Evolutionary conservation across 2,113 vertebrate species (phyloP).

Genomic region (Pogona vitticeps): DNA sequence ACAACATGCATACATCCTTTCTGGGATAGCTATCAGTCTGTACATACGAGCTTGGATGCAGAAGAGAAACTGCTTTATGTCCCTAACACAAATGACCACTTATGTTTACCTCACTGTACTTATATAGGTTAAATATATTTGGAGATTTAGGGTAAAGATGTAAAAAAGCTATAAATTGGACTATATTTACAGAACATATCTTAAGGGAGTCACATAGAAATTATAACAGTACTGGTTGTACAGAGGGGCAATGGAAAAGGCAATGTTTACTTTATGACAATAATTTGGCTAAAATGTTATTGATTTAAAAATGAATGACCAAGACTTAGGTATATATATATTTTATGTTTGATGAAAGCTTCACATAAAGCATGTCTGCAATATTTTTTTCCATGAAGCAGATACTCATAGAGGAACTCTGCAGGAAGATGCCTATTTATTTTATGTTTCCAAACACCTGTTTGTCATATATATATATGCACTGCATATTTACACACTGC

Average conservation of each 20-base stretch:
- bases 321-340: neutral
- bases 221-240: neutral
- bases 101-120: neutral
- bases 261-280: neutral
- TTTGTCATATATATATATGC: neutral
- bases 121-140: neutral
- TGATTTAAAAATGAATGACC: neutral
- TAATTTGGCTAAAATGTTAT: neutral
- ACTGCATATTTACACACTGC: neutral
- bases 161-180: neutral
- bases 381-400: neutral
- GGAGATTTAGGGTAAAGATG: neutral
- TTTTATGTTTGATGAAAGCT: neutral
- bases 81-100: neutral
- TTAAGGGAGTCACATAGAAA: neutral
- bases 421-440: no score
- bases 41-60: neutral
- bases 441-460: neutral
- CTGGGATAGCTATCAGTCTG: neutral
- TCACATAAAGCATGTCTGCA: neutral
- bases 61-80: neutral
- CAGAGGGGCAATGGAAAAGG: neutral
- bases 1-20: neutral
- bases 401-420: neutral
- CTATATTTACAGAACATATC: neutral